Base-by-base conservation (phyloP, 2,113 vertebrate genomes). In the Pachyramphus minor region DNA sequence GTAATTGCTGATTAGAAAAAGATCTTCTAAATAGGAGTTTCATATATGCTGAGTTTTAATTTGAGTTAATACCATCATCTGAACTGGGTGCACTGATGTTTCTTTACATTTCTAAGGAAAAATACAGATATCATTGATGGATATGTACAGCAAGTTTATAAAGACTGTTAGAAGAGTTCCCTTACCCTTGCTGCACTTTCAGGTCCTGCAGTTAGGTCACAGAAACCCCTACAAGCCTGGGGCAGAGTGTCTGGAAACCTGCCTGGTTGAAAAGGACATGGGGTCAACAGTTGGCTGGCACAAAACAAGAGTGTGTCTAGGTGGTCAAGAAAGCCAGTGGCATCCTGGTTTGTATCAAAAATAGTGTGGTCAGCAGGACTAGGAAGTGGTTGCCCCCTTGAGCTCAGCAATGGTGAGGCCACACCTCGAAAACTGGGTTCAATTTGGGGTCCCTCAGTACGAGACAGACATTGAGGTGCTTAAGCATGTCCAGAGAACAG, bases 251-350 rank as follows among this genome's bases (percentile, higher is more conserved):
- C 31, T 73, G 27, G 10, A 67, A 63, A 85, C 11, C 9, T 85
- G 30, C 13, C 15, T 0, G 1, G 4, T 12, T 1, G 16, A 42
- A 55, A 78, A 84, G 4, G 9, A 18, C 4, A 3, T 67, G 21
- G 8, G 8, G 13, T 47, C 3, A 2, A 17, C 12, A 49, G 11
- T 4, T 1, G 9, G 62, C 18, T 63, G 33, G 39, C 14, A 23
- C 14, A 15, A 58, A 18, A 13, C 50, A 25, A 25, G 56, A 44
- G 39, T 64, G 19, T 64, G 28, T 20, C 28, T 55, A 62, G 28
- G 15, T 24, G n/a, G 23, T 16, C 5, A 4, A 71, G 47, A 63
- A 47, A n/a, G 19, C 41, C 2, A 5, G 7, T 8, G 22, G 14
- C 9, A 69, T 45, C 55, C 62, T 69, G 33, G 37, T 27, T 39